Conservation (phyloP, 1,140 invertebrate species). For the Drosophila eugracilis region DNA sequence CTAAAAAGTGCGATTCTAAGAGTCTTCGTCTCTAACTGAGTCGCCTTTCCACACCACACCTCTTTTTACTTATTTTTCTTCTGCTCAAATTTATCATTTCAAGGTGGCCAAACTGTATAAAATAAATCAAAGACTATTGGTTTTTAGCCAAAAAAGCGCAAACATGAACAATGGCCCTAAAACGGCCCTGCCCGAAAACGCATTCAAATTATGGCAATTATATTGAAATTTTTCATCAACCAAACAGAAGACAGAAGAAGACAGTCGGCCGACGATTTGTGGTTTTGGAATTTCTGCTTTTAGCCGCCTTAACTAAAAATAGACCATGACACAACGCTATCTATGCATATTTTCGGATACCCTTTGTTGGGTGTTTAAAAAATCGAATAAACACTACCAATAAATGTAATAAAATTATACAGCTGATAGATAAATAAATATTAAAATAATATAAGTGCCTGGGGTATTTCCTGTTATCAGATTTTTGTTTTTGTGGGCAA, state of each 20-base stretch:
- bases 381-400: constrained; percentile 1
- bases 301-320: constrained; percentile 62
- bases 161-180: constrained; percentile 29
- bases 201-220: constrained; percentile 81
- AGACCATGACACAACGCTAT: constrained; percentile 64
- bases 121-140: constrained; percentile 64
- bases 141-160: constrained; percentile 43
- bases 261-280: constrained; percentile 24
- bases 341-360: constrained; percentile 37
- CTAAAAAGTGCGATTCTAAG: constrained; percentile 58
- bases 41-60: background rate
- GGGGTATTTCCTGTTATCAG: constrained; percentile 7
- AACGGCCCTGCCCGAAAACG: constrained; percentile 72
- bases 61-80: too few species aligned
- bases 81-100: constrained; percentile 19
- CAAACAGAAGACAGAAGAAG: constrained; percentile 13
- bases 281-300: constrained; percentile 73
- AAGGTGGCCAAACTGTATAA: constrained; percentile 52
- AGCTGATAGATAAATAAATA: constrained; percentile 12
- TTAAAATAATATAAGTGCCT: constrained; percentile 14
- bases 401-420: constrained; percentile 12
- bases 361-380: constrained; percentile 7
- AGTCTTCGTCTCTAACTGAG: background rate
- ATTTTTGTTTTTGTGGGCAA: background rate
- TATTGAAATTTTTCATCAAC: constrained; percentile 71